These are phyloP conservation scores for Folsomia manolachei DNA, from an alignment of 2,888 invertebrate genomes.

Conservation along the genomic window DNA sequence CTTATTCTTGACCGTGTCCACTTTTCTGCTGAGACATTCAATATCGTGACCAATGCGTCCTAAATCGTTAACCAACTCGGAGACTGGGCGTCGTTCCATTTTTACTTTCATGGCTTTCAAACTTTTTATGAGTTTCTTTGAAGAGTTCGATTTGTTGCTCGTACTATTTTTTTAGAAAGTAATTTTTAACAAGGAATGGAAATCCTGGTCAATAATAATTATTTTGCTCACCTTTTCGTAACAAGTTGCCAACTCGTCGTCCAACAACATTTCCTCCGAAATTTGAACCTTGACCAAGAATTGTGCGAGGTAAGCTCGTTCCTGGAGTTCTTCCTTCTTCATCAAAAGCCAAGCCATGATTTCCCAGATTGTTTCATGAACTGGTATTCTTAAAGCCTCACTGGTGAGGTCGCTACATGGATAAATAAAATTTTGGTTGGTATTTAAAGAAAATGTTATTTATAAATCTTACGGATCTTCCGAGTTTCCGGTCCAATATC, in stretches of 20 bases:
- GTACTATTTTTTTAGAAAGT: slow-evolving; percentile 57
- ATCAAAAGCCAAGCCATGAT: slow-evolving; percentile 67
- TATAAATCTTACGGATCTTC: not conserved
- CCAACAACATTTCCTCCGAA: slow-evolving; percentile 70
- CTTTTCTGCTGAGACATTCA: slow-evolving; percentile 66
- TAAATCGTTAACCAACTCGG: slow-evolving; percentile 76
- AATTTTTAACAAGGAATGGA: slow-evolving; percentile 8
- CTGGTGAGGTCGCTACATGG: slow-evolving; percentile 14
- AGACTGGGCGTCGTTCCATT: slow-evolving; percentile 57
- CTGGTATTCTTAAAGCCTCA: slow-evolving; percentile 20
- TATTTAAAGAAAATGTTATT: not conserved
- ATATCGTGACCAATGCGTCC: slow-evolving; percentile 81
- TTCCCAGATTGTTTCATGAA: slow-evolving; percentile 64
- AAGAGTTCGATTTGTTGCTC: slow-evolving; percentile 74
- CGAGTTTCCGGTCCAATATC: slow-evolving; percentile 67
- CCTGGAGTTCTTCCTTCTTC: slow-evolving; percentile 70
- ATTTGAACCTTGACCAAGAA: slow-evolving; percentile 66
- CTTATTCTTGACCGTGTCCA: slow-evolving; percentile 61
- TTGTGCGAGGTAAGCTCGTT: slow-evolving; percentile 77
- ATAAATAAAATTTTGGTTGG: not conserved
- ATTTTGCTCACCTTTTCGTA: slow-evolving; percentile 59
- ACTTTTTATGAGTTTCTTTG: slow-evolving; percentile 70
- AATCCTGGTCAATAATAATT: slow-evolving; percentile 13
- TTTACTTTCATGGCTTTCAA: slow-evolving; percentile 61
- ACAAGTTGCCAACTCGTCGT: slow-evolving; percentile 68